These are phyloP conservation scores for Malacoraja senta DNA, from an alignment of 2,797 vertebrate species.

Conservation along the genomic window DNA sequence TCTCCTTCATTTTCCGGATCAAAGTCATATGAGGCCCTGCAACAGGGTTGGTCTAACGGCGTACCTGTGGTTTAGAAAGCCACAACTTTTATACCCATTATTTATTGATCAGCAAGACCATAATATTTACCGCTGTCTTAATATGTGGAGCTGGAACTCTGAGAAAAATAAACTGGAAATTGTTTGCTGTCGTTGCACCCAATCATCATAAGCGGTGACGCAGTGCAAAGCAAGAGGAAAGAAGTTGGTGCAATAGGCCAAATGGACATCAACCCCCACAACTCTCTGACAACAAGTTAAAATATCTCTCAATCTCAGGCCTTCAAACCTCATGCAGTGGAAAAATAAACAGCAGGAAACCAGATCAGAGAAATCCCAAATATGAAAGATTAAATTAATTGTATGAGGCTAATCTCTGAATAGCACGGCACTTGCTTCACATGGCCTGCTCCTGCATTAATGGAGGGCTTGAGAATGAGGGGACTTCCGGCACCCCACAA, in stretches of 20 bases:
- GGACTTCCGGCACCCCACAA: not conserved
- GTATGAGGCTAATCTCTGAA: not conserved
- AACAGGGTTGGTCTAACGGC: constrained; percentile 91
- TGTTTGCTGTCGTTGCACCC: not conserved
- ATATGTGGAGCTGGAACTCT: not conserved
- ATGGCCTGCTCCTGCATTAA: not conserved
- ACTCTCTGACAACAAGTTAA: not conserved
- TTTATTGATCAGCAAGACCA: not conserved
- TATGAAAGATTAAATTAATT: not conserved
- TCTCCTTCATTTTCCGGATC: constrained; percentile 97
- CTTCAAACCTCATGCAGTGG: not conserved
- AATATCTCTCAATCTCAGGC: not conserved
- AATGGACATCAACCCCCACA: not conserved
- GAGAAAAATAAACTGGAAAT: not conserved
- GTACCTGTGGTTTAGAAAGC: constrained; percentile 51
- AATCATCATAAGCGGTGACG: not conserved
- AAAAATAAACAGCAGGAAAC: not conserved
- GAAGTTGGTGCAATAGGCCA: not conserved
- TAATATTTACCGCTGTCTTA: not conserved
- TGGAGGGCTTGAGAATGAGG: not conserved
- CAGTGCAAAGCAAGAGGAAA: not conserved
- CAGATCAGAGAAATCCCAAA: not conserved
- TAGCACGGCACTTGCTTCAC: not conserved
- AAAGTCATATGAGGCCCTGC: constrained; percentile 90
- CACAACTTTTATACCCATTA: not conserved